These are phyloP conservation scores for Scyliorhinus canicula DNA, from an alignment of 2,797 vertebrate genomes.

Conservation along the genomic window DNA sequence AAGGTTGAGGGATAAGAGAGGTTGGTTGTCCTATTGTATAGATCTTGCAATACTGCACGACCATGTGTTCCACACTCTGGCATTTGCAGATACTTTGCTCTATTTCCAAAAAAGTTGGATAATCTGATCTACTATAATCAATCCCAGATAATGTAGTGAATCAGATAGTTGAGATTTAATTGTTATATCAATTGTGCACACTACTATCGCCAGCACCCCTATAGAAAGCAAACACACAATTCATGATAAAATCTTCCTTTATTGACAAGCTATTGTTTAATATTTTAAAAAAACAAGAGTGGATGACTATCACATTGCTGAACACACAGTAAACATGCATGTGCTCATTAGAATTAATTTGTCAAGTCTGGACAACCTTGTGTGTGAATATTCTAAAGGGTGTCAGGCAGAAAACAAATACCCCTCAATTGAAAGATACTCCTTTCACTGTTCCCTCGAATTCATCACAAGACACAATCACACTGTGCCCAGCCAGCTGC, in stretches of 20 bases:
- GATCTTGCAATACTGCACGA: neutral
- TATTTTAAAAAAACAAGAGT: slow-evolving; percentile 1
- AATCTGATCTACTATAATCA: neutral
- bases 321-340: slow-evolving; percentile 19
- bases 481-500: neutral
- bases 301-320: neutral
- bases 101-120: neutral
- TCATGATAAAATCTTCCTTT: neutral
- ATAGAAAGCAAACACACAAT: slow-evolving; percentile 1
- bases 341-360: neutral
- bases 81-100: neutral
- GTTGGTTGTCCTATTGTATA: neutral
- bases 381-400: neutral
- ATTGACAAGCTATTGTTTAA: neutral
- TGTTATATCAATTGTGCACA: neutral
- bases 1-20: no score
- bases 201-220: neutral
- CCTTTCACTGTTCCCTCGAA: neutral
- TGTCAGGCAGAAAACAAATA: neutral
- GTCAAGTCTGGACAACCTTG: neutral
- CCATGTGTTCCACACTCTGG: neutral
- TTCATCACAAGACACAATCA: neutral
- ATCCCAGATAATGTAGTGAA: neutral
- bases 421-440: neutral
- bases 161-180: neutral